phyloP scores from a whole-genome alignment of 1,140 invertebrate species.

The Trinorchestia longiramus region DNA sequence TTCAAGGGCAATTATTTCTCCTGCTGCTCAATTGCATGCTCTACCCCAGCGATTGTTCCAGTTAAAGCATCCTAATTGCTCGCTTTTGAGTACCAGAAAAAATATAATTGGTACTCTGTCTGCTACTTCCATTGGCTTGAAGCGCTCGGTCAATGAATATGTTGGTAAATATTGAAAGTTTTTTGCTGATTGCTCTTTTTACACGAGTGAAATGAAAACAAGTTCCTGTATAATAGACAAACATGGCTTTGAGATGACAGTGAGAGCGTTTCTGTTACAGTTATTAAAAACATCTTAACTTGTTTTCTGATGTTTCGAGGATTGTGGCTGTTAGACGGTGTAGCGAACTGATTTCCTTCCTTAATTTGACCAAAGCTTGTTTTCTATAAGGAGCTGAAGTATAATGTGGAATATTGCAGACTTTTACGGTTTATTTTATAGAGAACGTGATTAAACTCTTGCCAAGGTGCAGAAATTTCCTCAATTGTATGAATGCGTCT shows the following conservation, averaged over 20 bases:
- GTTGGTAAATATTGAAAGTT: not conserved
- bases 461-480: not conserved
- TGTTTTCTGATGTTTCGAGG: not conserved
- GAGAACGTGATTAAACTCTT: too few species aligned
- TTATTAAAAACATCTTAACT: not conserved
- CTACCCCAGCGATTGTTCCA: not conserved
- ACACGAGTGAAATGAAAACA: not conserved
- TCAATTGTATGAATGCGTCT: not conserved
- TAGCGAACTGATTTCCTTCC: not conserved
- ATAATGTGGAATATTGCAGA: not conserved
- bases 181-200: not conserved
- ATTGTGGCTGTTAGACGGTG: not conserved
- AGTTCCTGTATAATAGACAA: not conserved
- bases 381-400: not conserved
- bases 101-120: not conserved
- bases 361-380: not conserved
- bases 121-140: not conserved
- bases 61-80: not conserved
- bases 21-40: not conserved
- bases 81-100: not conserved
- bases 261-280: not conserved
- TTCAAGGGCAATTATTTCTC: not conserved
- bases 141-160: not conserved
- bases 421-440: not conserved
- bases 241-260: not conserved